Evolutionary conservation across 2,888 invertebrate genomes (phyloP).

Genomic region (Cheilosia urbana): DNA sequence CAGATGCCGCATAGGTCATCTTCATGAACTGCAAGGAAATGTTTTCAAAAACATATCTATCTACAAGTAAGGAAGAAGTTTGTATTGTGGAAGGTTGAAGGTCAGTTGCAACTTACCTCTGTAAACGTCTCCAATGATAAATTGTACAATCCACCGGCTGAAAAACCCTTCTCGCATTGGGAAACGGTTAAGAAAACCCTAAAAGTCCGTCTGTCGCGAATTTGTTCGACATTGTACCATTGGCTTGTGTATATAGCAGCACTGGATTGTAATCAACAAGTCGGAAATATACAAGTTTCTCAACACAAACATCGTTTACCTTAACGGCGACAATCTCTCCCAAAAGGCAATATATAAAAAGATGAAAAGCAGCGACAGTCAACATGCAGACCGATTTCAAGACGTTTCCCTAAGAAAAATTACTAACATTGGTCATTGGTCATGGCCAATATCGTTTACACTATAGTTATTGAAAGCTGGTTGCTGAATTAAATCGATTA

Average conservation of each 20-base stretch:
- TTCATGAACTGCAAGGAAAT: slow-evolving; percentile 34
- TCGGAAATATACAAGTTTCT: background rate
- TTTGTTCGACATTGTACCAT: slow-evolving; percentile 41
- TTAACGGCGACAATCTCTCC: slow-evolving; percentile 51
- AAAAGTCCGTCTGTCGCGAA: slow-evolving; percentile 22
- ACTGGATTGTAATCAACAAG: slow-evolving; percentile 27
- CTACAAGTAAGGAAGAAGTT: too few species aligned
- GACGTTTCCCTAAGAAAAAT: slow-evolving; percentile 22
- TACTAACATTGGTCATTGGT: too few species aligned
- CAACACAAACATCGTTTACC: slow-evolving; percentile 7
- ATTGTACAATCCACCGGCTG: slow-evolving; percentile 36
- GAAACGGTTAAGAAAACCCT: slow-evolving; percentile 30
- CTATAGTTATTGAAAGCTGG: too few species aligned
- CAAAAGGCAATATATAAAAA: slow-evolving; percentile 49
- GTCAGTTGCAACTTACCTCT: slow-evolving; percentile 18
- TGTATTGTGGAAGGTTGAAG: background rate
- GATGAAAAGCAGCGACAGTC: slow-evolving; percentile 7
- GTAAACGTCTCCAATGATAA: slow-evolving; percentile 47
- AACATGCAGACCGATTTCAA: slow-evolving; percentile 30
- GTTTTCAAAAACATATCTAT: too few species aligned
- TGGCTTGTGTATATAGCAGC: slow-evolving; percentile 35
- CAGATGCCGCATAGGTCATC: slow-evolving; percentile 29
- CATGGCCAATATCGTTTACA: too few species aligned
- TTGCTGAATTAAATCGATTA: too few species aligned
- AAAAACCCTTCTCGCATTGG: slow-evolving; percentile 44